These are phyloP conservation scores for Herpailurus yagouaroundi DNA, from an alignment of 2,113 vertebrate genomes.

Conservation along the genomic window DNA sequence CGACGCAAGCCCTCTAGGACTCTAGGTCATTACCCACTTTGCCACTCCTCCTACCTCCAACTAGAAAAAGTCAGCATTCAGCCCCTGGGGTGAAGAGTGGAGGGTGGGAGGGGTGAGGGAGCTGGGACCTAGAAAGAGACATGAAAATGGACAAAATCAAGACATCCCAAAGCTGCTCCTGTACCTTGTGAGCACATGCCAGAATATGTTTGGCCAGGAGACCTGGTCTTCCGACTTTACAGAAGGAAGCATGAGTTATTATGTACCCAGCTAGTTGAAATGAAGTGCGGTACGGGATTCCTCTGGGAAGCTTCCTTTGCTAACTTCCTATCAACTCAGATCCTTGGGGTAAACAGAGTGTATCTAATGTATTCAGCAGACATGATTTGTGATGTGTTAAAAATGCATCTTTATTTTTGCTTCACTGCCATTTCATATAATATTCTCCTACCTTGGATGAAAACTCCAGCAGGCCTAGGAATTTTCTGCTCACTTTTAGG, in stretches of 20 bases:
- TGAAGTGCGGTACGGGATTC: background rate
- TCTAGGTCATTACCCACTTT: background rate
- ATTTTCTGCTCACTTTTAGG: background rate
- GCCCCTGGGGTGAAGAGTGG: background rate
- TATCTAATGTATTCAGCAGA: background rate
- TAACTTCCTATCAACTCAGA: background rate
- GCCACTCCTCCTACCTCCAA: background rate
- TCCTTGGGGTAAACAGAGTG: background rate
- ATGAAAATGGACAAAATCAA: background rate
- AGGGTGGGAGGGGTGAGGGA: background rate
- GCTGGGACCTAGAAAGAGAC: background rate
- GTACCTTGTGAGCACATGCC: background rate
- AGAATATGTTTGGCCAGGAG: background rate
- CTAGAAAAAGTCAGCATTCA: background rate
- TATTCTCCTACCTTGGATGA: background rate
- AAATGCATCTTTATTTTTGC: background rate
- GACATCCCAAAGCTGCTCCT: background rate
- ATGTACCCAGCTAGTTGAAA: background rate
- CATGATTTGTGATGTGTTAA: background rate
- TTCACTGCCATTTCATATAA: background rate
- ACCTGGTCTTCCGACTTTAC: background rate
- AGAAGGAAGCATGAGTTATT: background rate
- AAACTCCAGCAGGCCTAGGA: background rate
- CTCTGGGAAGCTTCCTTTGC: background rate
- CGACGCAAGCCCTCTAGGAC: fast-evolving